phyloP scores from a whole-genome alignment of 2,113 vertebrate genomes.

The Antigone vipio region DNA sequence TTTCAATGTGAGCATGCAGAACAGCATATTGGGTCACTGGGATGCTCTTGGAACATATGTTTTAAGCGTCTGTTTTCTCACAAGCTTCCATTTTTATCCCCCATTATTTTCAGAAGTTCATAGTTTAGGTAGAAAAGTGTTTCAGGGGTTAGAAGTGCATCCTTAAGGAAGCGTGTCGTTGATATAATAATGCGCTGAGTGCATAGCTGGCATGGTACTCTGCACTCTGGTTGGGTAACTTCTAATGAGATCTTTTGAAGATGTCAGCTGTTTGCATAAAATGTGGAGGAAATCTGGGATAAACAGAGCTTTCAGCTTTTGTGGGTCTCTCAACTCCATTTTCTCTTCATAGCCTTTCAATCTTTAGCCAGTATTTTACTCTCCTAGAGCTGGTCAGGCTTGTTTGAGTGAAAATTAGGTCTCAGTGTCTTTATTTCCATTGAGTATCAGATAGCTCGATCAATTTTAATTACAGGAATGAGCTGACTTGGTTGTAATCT shows the following conservation, averaged over 20 bases:
- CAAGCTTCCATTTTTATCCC: background rate
- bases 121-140: background rate
- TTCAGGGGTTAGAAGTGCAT: background rate
- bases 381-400: background rate
- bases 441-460: background rate
- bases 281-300: background rate
- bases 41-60: background rate
- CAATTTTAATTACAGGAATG: background rate
- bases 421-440: background rate
- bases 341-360: background rate
- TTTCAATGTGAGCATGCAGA: background rate
- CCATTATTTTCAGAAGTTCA: background rate
- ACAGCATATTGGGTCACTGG: background rate
- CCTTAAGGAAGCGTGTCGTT: background rate
- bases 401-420: background rate
- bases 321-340: background rate
- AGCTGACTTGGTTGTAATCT: background rate
- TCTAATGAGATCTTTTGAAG: constrained; percentile 4
- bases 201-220: background rate
- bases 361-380: background rate
- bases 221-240: background rate
- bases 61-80: background rate
- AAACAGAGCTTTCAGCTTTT: background rate
- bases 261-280: background rate
- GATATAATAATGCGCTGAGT: background rate